Conservation (phyloP, 2,888 invertebrate genomes). For the Drosophila buzzatii region DNA sequence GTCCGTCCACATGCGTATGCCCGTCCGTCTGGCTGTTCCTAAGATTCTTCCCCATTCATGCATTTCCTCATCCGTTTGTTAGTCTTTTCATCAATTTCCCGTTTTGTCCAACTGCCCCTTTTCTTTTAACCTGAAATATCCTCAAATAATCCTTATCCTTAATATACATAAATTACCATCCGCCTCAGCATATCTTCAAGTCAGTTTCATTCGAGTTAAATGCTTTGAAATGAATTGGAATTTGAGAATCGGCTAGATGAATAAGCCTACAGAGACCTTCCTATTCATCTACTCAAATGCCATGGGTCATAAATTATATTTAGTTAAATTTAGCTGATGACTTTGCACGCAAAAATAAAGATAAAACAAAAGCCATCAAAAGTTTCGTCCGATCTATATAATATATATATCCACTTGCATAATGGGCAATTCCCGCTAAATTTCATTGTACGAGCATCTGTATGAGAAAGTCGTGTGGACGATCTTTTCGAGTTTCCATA, state of each 20-base stretch:
- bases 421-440: conserved; percentile 15
- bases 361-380: conserved; percentile 18
- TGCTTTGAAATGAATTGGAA: conserved; percentile 1
- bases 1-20: not conserved
- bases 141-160: not conserved
- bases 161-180: not conserved
- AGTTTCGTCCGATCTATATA: conserved; percentile 8
- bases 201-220: not conserved
- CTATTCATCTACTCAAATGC: conserved; percentile 40
- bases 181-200: not conserved
- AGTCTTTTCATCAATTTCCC: not conserved
- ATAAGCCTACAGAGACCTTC: conserved; percentile 6
- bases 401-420: conserved; percentile 8
- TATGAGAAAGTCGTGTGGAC: conserved; percentile 20
- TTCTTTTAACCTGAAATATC: not conserved
- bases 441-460: not conserved
- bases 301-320: conserved; percentile 74
- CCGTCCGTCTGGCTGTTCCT: not conserved
- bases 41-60: not conserved
- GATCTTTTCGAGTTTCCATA: conserved; percentile 34
- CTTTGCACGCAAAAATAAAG: conserved; percentile 49
- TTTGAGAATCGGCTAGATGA: not conserved
- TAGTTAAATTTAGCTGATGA: conserved; percentile 64
- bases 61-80: not conserved
- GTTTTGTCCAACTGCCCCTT: not conserved